Evolutionary conservation across 1,140 invertebrate genomes (phyloP).

Genomic region (Sycophila sp.): DNA sequence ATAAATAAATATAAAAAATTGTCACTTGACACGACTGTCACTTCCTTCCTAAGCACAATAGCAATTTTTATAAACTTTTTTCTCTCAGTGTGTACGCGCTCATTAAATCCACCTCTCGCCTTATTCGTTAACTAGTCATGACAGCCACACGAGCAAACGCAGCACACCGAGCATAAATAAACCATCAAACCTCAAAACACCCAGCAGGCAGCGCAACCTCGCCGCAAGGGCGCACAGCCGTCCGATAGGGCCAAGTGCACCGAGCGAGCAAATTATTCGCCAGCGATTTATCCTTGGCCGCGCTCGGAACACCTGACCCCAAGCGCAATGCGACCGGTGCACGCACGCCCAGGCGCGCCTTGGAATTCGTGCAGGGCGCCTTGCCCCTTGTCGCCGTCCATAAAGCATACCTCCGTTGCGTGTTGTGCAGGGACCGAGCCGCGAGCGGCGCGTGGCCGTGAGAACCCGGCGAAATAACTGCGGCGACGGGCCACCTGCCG

Average conservation of each 20-base stretch:
- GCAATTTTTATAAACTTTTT: no score
- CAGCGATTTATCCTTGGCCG: conserved; percentile 18
- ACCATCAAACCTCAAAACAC: no score
- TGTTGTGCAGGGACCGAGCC: conserved; percentile 6
- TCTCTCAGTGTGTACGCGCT: no score
- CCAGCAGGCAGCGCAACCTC: no score
- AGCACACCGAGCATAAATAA: no score
- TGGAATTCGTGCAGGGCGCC: neutral
- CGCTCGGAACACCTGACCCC: neutral
- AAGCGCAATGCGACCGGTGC: neutral
- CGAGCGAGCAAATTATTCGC: conserved; percentile 7
- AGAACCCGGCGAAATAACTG: conserved; percentile 45
- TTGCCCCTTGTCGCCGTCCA: neutral
- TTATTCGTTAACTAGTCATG: no score
- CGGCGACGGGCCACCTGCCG: neutral
- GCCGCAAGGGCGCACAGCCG: no score
- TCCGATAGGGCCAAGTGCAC: neutral
- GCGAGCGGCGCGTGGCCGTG: conserved; percentile 37
- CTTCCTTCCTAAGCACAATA: no score
- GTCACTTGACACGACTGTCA: no score
- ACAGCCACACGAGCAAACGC: no score
- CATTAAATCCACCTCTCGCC: no score
- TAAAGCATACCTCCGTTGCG: neutral
- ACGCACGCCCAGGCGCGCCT: neutral
- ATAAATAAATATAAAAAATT: no score